phyloP scores from a whole-genome alignment of 2,797 vertebrate genomes.

The Champsocephalus gunnari region DNA sequence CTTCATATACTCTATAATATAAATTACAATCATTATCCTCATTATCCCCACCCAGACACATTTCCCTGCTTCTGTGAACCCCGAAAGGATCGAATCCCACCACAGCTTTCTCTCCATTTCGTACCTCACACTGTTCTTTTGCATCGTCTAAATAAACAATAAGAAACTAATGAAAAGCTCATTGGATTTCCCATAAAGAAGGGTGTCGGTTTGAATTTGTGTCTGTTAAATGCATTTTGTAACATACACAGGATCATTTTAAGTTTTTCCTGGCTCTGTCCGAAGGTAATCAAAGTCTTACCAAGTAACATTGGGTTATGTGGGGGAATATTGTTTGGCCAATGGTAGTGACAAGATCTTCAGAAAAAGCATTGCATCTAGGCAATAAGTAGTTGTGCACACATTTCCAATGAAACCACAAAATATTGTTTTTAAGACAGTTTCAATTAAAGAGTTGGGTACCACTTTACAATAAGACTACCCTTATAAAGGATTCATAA shows the following conservation, averaged over 20 bases:
- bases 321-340: not conserved
- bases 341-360: not conserved
- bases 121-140: constrained; percentile 10
- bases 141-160: constrained; percentile 39
- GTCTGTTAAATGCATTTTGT: constrained; percentile 32
- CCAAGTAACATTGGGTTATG: not conserved
- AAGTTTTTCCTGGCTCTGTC: not conserved
- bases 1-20: constrained; percentile 51
- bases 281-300: not conserved
- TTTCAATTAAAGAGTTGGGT: not conserved
- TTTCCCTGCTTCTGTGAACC: constrained; percentile 32
- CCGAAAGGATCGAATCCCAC: constrained; percentile 20
- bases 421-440: not conserved
- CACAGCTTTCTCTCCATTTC: constrained; percentile 11
- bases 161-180: constrained; percentile 21
- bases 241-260: constrained; percentile 4
- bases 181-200: constrained; percentile 7
- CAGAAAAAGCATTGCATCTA: not conserved
- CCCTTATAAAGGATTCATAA: too few species aligned
- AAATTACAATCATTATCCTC: constrained; percentile 69
- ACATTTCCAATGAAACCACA: not conserved
- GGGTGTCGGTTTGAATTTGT: not conserved
- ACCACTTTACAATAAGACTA: too few species aligned
- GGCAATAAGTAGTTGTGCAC: not conserved
- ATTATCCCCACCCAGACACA: constrained; percentile 63